phyloP scores from a whole-genome alignment of 2,888 invertebrate species.

The Drosophila neotestacea region DNA sequence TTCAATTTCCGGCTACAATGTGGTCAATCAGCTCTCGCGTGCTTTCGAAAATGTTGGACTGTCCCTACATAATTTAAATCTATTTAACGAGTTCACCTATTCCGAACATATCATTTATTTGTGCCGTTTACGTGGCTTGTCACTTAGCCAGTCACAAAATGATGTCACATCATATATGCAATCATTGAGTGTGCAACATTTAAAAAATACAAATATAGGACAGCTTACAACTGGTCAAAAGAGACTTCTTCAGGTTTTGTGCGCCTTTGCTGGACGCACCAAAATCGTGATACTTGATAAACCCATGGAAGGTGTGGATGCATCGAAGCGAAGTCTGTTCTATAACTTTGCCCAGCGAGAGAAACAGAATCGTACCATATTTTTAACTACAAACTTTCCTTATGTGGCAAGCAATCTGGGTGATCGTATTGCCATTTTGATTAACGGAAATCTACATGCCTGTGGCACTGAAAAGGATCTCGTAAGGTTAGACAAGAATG shows the following conservation, averaged over 20 bases:
- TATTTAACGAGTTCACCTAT: conserved; percentile 47
- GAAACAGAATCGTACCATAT: conserved; percentile 90
- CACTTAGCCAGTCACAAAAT: background rate
- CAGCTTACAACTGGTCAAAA: conserved; percentile 40
- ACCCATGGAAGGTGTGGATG: conserved; percentile 58
- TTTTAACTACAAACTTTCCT: conserved; percentile 93
- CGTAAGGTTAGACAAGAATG: conserved; percentile 91
- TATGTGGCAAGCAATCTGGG: conserved; percentile 94
- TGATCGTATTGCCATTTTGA: conserved; percentile 94
- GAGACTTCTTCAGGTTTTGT: conserved; percentile 41
- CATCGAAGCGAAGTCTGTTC: conserved; percentile 86
- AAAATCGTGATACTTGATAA: conserved; percentile 51
- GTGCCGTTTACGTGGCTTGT: conserved; percentile 50
- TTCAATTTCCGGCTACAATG: conserved; percentile 29
- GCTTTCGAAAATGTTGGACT: conserved; percentile 35
- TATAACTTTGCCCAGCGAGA: conserved; percentile 91
- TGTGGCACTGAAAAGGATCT: conserved; percentile 91
- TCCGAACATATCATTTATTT: conserved; percentile 53
- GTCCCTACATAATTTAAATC: background rate
- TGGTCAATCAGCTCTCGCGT: background rate
- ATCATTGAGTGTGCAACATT: conserved; percentile 14
- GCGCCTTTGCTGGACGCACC: conserved; percentile 63
- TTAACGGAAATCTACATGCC: conserved; percentile 90
- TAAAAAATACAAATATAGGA: background rate
- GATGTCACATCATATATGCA: conserved; percentile 38